phyloP scores from a whole-genome alignment of 1,140 invertebrate species.

The Papilio dardanus region DNA sequence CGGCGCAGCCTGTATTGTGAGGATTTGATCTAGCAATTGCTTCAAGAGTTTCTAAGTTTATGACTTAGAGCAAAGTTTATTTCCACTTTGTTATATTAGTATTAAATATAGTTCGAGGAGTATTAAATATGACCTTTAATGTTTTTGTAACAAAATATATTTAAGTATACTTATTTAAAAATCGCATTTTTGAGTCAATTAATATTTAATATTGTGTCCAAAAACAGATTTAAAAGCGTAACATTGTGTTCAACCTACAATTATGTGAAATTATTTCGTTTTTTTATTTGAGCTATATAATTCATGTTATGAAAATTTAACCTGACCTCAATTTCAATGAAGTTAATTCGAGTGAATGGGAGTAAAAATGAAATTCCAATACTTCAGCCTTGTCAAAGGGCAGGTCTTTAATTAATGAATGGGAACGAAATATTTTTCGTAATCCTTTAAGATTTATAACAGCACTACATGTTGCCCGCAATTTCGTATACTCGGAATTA shows the following conservation, averaged over 20 bases:
- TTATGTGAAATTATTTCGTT: conserved; percentile 4
- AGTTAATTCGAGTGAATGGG: conserved; percentile 38
- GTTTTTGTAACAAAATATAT: neutral
- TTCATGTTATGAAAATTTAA: conserved; percentile 31
- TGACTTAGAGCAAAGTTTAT: too few relatives aligned
- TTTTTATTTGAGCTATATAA: conserved; percentile 29
- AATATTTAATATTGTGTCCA: conserved; percentile 2
- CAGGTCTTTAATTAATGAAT: conserved; percentile 35
- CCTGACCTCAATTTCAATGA: conserved; percentile 29
- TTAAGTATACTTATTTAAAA: neutral
- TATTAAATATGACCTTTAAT: neutral
- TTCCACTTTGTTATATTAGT: neutral
- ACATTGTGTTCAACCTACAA: conserved; percentile 4
- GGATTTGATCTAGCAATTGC: too few relatives aligned
- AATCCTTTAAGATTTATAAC: conserved; percentile 31
- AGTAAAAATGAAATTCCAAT: conserved; percentile 31
- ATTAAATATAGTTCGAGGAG: neutral
- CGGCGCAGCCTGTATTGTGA: too few relatives aligned
- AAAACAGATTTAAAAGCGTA: conserved; percentile 9
- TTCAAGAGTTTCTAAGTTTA: too few relatives aligned
- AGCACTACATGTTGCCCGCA: too few relatives aligned
- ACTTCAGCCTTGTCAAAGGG: conserved; percentile 21
- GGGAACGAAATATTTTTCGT: conserved; percentile 20
- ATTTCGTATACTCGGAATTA: too few relatives aligned
- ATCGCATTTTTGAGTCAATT: neutral